These are phyloP conservation scores for Proales similis DNA, from an alignment of 1,140 invertebrate genomes.

Conservation along the genomic window DNA sequence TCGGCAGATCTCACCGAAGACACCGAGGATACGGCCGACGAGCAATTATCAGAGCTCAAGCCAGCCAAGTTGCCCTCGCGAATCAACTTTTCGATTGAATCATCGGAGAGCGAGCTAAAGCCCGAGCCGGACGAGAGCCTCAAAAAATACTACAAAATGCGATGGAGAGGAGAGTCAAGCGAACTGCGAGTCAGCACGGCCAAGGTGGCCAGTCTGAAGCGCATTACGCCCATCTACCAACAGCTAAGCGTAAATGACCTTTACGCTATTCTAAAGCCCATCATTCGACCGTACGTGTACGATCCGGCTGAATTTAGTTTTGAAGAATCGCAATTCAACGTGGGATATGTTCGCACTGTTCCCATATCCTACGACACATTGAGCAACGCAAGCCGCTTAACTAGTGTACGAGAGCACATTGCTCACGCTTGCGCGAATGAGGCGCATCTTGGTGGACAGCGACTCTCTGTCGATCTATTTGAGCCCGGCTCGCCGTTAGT, in stretches of 20 bases:
- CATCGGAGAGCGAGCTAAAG: no score
- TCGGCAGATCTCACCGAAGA: conserved; percentile 19
- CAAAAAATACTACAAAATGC: no score
- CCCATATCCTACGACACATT: conserved; percentile 33
- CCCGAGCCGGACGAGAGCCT: no score
- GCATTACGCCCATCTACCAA: conserved; percentile 16
- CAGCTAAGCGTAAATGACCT: conserved; percentile 30
- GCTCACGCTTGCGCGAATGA: no score
- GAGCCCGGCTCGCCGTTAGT: no score
- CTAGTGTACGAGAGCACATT: background rate
- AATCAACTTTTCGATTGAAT: no score
- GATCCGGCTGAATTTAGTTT: conserved; percentile 12
- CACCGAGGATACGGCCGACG: conserved; percentile 34
- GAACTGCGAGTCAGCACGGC: no score
- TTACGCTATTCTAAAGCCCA: conserved; percentile 22
- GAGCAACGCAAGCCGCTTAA: conserved; percentile 21
- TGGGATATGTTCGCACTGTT: conserved; percentile 17
- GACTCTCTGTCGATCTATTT: no score
- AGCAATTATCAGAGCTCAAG: conserved; percentile 1
- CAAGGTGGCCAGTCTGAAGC: conserved; percentile 28
- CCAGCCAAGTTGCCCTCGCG: background rate
- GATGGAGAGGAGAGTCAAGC: no score
- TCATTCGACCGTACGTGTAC: conserved; percentile 14
- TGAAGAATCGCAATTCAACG: conserved; percentile 6
- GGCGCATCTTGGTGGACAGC: no score